Evolutionary conservation across 2,888 invertebrate genomes (phyloP).

Genomic region (Dryadula phaetusa): DNA sequence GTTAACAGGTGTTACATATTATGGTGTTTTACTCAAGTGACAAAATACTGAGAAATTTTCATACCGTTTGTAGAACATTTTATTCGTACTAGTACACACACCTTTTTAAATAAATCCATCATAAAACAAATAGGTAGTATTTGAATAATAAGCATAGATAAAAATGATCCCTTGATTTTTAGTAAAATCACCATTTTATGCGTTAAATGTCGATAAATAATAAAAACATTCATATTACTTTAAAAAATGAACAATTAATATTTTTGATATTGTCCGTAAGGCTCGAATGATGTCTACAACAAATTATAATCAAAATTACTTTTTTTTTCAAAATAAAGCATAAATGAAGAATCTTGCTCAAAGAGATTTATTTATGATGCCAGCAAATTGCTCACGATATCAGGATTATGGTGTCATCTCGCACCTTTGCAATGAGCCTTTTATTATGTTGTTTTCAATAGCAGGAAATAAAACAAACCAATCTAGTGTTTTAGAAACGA

Average conservation of each 20-base stretch:
- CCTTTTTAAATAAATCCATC: too few species aligned
- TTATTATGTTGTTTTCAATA: slow-evolving; percentile 3
- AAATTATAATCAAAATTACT: background rate
- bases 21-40: background rate
- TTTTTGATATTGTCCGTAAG: too few species aligned
- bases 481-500: background rate
- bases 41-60: background rate
- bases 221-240: too few species aligned
- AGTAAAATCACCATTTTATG: too few species aligned
- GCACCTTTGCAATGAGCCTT: background rate
- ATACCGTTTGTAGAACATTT: too few species aligned
- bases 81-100: background rate
- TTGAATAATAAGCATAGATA: too few species aligned
- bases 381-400: slow-evolving; percentile 20
- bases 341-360: background rate
- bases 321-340: slow-evolving; percentile 2
- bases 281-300: too few species aligned
- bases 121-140: too few species aligned
- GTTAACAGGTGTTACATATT: background rate
- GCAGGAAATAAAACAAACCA: background rate
- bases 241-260: too few species aligned
- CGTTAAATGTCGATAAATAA: too few species aligned
- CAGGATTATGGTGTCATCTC: slow-evolving; percentile 12
- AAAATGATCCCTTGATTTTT: too few species aligned
- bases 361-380: slow-evolving; percentile 13